Evolutionary conservation across 2,888 invertebrate species (phyloP).

Genomic region (Sarcophaga variegata): DNA sequence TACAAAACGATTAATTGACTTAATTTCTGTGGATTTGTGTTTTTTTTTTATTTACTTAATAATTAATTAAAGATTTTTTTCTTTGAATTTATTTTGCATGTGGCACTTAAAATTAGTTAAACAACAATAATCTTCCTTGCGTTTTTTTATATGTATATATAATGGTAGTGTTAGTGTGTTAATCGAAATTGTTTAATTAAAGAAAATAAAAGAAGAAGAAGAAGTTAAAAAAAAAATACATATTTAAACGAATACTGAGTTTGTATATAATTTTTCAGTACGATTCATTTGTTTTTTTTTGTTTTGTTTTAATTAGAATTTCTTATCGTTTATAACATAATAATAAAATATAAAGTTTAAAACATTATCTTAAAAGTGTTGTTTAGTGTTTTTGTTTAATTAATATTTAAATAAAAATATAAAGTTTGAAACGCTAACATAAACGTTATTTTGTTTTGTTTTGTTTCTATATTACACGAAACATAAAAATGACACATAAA

Average conservation of each 20-base stretch:
- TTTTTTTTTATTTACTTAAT: neutral
- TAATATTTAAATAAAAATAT: slow-evolving; percentile 24
- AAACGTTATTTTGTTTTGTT: neutral
- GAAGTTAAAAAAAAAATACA: too few relatives aligned
- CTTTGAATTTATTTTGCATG: slow-evolving; percentile 48
- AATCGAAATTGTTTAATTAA: too few relatives aligned
- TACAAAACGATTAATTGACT: slow-evolving; percentile 53
- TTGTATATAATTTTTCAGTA: slow-evolving; percentile 43
- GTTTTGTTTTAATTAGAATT: neutral
- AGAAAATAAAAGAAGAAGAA: too few relatives aligned
- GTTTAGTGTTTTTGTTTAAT: neutral
- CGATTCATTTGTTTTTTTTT: slow-evolving; percentile 28
- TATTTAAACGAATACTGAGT: slow-evolving; percentile 64
- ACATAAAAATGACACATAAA: slow-evolving; percentile 45
- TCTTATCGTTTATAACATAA: neutral
- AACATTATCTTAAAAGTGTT: neutral
- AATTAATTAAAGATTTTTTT: neutral
- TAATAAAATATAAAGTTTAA: slow-evolving; percentile 16
- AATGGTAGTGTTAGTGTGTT: too few relatives aligned
- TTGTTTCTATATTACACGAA: neutral
- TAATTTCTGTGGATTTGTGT: slow-evolving; percentile 32
- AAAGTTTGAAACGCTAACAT: slow-evolving; percentile 17
- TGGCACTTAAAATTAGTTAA: slow-evolving; percentile 68
- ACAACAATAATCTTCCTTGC: slow-evolving; percentile 58
- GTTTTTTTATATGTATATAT: neutral